These are phyloP conservation scores for Danaus melanippus DNA, from an alignment of 1,140 invertebrate genomes.

Conservation along the genomic window DNA sequence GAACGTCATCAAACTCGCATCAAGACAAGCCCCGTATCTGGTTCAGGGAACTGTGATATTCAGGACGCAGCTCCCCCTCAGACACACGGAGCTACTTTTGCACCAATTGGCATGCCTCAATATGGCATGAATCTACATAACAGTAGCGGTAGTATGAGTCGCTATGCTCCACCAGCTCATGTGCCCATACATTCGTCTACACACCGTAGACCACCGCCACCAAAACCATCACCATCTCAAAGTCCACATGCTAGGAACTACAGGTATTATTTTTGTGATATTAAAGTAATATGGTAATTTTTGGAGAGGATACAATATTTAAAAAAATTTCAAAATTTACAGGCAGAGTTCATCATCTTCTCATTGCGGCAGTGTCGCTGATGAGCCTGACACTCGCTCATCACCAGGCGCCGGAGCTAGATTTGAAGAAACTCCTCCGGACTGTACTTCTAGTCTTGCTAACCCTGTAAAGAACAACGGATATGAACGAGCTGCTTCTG, in stretches of 20 bases:
- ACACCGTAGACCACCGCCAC: constrained; percentile 68
- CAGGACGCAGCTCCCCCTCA: constrained; percentile 42
- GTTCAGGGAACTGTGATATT: constrained; percentile 48
- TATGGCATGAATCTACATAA: constrained; percentile 67
- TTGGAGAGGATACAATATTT: not conserved
- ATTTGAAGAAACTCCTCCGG: constrained; percentile 55
- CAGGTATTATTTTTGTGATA: constrained; percentile 36
- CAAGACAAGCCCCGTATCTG: constrained; percentile 62
- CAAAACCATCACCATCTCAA: constrained; percentile 73
- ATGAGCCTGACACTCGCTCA: constrained; percentile 68
- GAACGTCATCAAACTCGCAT: constrained; percentile 57
- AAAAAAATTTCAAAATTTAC: constrained; percentile 21
- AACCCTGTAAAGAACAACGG: constrained; percentile 64
- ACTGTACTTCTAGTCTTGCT: constrained; percentile 50
- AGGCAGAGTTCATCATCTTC: constrained; percentile 69
- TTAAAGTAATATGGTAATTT: not conserved
- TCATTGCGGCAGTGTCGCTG: constrained; percentile 65
- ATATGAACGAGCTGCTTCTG: constrained; percentile 55
- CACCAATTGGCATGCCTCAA: constrained; percentile 63
- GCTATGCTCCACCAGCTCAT: constrained; percentile 74
- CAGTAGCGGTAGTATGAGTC: constrained; percentile 66
- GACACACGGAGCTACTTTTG: constrained; percentile 63
- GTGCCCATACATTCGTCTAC: constrained; percentile 72
- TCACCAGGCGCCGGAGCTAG: constrained; percentile 57
- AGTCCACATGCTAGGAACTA: constrained; percentile 74